Evolutionary conservation across 2,888 invertebrate genomes (phyloP).

Genomic region (Camptogramma bilineatum): DNA sequence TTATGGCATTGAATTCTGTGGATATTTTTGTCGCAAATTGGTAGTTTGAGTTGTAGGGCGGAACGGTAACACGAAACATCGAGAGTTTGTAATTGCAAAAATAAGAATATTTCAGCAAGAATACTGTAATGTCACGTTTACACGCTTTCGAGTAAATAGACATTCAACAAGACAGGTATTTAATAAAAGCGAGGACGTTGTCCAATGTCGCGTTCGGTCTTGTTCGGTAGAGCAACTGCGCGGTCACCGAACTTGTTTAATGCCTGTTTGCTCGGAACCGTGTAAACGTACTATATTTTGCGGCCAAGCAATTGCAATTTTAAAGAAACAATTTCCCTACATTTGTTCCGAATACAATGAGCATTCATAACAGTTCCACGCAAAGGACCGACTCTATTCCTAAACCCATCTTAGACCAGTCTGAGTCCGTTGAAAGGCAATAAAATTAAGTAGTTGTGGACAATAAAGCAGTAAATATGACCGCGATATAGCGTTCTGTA

Average conservation of each 20-base stretch:
- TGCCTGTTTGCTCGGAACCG: too few relatives aligned
- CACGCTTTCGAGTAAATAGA: too few relatives aligned
- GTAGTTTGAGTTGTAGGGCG: background rate
- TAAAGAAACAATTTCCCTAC: background rate
- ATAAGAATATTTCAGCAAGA: too few relatives aligned
- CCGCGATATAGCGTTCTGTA: conserved; percentile 60
- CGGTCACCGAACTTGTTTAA: too few relatives aligned
- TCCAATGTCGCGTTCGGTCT: too few relatives aligned
- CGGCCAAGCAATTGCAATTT: background rate
- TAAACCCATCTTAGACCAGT: conserved; percentile 28
- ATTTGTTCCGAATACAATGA: conserved; percentile 6
- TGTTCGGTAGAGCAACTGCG: too few relatives aligned
- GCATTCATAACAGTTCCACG: background rate
- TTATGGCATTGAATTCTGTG: conserved; percentile 23
- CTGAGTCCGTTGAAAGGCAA: conserved; percentile 44
- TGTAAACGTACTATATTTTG: background rate
- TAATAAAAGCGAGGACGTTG: too few relatives aligned
- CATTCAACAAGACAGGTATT: too few relatives aligned
- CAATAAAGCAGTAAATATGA: conserved; percentile 65
- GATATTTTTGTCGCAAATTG: conserved; percentile 7
- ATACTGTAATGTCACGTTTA: too few relatives aligned
- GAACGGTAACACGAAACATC: background rate
- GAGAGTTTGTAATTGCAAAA: too few relatives aligned
- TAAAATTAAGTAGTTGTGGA: conserved; percentile 57
- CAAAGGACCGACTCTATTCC: conserved; percentile 23